phyloP scores from a whole-genome alignment of 2,113 vertebrate species.

The Triplophysa siluroides region DNA sequence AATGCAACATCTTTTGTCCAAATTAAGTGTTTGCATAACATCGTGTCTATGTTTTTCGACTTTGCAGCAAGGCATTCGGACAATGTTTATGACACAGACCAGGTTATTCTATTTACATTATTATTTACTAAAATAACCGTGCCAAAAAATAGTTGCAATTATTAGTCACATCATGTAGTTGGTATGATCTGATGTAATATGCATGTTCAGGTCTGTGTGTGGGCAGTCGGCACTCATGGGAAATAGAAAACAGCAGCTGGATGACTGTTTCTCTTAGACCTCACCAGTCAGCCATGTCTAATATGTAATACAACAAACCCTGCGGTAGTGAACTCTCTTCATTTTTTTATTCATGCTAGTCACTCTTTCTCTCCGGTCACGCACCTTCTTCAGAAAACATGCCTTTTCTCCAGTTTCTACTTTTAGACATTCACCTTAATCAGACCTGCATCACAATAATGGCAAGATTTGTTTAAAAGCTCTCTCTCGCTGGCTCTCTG shows the following conservation, averaged over 20 bases:
- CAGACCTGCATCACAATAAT: slow-evolving; percentile 37
- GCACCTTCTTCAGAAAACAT: slow-evolving; percentile 5
- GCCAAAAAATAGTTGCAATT: slow-evolving; percentile 19
- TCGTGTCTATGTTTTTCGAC: too few relatives aligned
- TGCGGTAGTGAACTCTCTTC: slow-evolving; percentile 26
- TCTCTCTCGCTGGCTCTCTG: neutral
- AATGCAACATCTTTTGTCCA: too few relatives aligned
- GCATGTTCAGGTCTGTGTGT: slow-evolving; percentile 33
- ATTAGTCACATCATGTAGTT: slow-evolving; percentile 25
- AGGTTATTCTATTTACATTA: too few relatives aligned
- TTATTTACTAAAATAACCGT: neutral
- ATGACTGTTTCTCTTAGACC: slow-evolving; percentile 27
- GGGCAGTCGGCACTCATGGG: slow-evolving; percentile 17
- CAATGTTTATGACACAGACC: too few relatives aligned
- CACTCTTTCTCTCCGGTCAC: slow-evolving; percentile 11
- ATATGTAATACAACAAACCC: slow-evolving; percentile 43
- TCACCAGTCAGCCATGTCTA: slow-evolving; percentile 44
- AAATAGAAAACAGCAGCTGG: slow-evolving; percentile 37
- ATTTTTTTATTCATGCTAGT: neutral
- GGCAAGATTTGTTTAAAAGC: neutral
- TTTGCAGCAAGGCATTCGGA: too few relatives aligned
- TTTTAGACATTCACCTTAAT: slow-evolving; percentile 49
- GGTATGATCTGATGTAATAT: slow-evolving; percentile 38
- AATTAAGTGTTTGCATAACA: too few relatives aligned
- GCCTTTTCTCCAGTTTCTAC: slow-evolving; percentile 31